These are phyloP conservation scores for Embiotoca jacksoni DNA, from an alignment of 2,113 vertebrate genomes.

Conservation along the genomic window DNA sequence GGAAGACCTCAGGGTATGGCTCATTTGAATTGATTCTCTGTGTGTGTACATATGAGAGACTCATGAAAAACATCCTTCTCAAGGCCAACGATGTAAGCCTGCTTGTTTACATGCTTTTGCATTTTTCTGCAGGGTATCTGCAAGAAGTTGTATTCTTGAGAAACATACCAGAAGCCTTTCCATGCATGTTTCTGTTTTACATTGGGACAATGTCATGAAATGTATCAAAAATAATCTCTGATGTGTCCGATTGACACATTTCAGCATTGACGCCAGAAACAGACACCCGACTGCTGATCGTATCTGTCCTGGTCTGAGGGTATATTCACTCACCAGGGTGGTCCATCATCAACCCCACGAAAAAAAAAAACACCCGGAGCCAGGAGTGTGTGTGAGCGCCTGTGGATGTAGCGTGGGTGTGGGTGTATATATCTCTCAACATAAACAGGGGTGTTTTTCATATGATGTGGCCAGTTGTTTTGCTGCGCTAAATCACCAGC, in stretches of 20 bases:
- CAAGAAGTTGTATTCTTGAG: constrained; percentile 37
- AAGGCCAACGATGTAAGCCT: constrained; percentile 19
- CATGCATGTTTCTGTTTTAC: background rate
- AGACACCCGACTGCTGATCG: constrained; percentile 62
- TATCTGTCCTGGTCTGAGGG: constrained; percentile 55
- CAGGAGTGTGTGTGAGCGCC: constrained; percentile 42
- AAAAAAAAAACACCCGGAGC: constrained; percentile 32
- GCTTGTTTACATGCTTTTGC: constrained; percentile 31
- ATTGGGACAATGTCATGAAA: constrained; percentile 33
- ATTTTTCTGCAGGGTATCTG: constrained; percentile 34
- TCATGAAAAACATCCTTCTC: constrained; percentile 40
- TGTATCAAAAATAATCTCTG: constrained; percentile 37
- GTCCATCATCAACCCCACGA: constrained; percentile 56
- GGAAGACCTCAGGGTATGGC: constrained; percentile 39
- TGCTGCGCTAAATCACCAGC: constrained; percentile 70
- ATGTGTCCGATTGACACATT: constrained; percentile 61
- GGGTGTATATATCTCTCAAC: constrained; percentile 22
- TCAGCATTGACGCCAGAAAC: constrained; percentile 41
- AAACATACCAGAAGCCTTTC: constrained; percentile 25
- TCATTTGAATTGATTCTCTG: constrained; percentile 16
- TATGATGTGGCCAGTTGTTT: constrained; percentile 76
- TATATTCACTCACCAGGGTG: constrained; percentile 71
- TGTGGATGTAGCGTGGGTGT: constrained; percentile 33
- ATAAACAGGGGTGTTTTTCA: constrained; percentile 53
- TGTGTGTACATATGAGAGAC: constrained; percentile 17